Conservation (phyloP, 1,140 invertebrate species). For the Diprion similis region DNA sequence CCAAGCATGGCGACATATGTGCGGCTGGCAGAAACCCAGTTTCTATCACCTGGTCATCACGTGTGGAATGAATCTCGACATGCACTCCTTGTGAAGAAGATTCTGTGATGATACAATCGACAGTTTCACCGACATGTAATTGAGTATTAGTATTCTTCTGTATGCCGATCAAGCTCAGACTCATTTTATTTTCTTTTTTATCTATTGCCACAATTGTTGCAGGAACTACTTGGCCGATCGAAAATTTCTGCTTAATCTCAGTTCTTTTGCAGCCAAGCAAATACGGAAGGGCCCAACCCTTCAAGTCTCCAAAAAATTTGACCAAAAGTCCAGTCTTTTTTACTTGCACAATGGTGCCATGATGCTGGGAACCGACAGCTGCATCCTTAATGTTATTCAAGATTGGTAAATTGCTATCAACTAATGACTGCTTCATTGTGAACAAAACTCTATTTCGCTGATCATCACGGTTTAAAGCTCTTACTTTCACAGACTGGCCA, state of each 20-base stretch:
- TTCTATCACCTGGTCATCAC: constrained; percentile 9
- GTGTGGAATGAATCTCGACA: constrained; percentile 34
- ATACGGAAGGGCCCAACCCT: constrained; percentile 64
- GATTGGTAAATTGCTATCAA: constrained; percentile 59
- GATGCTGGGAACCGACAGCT: constrained; percentile 60
- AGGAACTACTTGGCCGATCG: constrained; percentile 67
- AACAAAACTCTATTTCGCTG: constrained; percentile 56
- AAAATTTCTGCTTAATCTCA: constrained; percentile 59
- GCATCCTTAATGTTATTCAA: constrained; percentile 60
- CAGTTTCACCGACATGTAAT: constrained; percentile 44
- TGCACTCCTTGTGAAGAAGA: constrained; percentile 44
- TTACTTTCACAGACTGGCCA: constrained; percentile 59
- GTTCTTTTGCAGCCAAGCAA: constrained; percentile 60
- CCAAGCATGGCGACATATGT: constrained; percentile 48
- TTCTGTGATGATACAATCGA: constrained; percentile 45
- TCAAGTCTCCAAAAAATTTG: constrained; percentile 67
- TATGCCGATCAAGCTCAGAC: constrained; percentile 45
- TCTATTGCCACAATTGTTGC: constrained; percentile 58
- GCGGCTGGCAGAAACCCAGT: constrained; percentile 49
- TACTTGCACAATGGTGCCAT: constrained; percentile 64
- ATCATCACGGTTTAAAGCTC: constrained; percentile 59
- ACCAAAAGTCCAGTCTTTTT: constrained; percentile 62
- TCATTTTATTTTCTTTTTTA: constrained; percentile 51
- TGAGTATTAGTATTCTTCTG: constrained; percentile 19
- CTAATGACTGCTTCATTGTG: constrained; percentile 66